Base-by-base conservation (phyloP, 2,888 invertebrate genomes). In the Lycaena phlaeas region DNA sequence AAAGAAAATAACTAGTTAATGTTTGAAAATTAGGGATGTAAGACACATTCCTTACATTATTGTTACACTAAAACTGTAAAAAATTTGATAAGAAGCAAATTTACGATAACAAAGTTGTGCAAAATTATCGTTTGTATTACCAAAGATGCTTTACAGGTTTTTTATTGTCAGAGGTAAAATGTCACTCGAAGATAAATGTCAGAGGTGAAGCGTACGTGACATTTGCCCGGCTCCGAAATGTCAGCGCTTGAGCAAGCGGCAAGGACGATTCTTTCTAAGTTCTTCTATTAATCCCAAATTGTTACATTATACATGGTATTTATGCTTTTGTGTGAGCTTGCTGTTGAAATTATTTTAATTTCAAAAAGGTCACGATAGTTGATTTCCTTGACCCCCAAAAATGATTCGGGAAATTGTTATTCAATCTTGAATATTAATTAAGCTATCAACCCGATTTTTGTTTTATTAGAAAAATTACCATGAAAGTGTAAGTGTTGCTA, bases 181-280 rank as follows among this genome's bases (percentile, higher is more conserved):
- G 69, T 69, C 71, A 76, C 59, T 63, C 65, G 59, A 57, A 56
- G 67, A 54, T 58, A 70, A 79, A 84, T 82, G 75, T 61, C 76
- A 81, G 61, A 82, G 82, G 77, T 77, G 59, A 63, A 56, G 75
- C 72, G 70, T 70, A 67, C 72, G 69, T 74, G 81, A 81, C 82
- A 81, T 82, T 81, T 82, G 81, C 75, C 81, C 76, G 60, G 61
- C 56, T 53, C 65, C 55, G 52, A 84, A 84, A 82, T 84, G 81
- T 74, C 81, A 82, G 81, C 71, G 72, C 72, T 81, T 81, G 69
- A 70, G 81, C 71, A 81, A 81, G 71, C 68, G 58, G 70, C 82
- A 82, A 84, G 82, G 82, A 81, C 81, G 79, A 75, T 72, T 81
- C 77, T 78, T 81, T 81, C 75, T 73, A 71, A 67, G 74, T 66